Base-by-base conservation (phyloP, 2,113 vertebrate species). In the Elanoides forficatus region DNA sequence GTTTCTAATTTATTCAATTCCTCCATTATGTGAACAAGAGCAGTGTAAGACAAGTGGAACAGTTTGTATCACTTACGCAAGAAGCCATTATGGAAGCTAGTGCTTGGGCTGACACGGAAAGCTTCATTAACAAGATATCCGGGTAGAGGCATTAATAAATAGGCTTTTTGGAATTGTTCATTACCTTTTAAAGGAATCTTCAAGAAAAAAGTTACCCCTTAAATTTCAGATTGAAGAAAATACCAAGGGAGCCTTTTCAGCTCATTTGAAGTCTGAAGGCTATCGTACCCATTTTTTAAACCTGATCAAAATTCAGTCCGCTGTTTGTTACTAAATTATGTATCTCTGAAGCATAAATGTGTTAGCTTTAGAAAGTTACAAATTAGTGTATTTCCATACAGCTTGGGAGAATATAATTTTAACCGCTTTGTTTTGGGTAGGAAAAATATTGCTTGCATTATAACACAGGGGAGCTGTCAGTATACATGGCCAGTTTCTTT, bases 261-360 rank as follows among this genome's bases (percentile, higher is more conserved):
- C 97, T 98, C 97, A 98, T 98, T 97, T 97, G 96, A 97, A 98
- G 96, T 98, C 98, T 96, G 94, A 97, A 98, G 85, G 93, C 95
- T 97, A 97, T 94, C 97, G 97, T 96, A 97, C 75, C 96, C 80
- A 86, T 97, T 97, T 98, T 97, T 97, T 65, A 98, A 98, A 96
- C 74, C 97, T 98, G 97, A 98, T 98, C 97, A 98, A 98, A 98
- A 98, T 98, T 98, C 98, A 98, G 93, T 76, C 88, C 96, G 93
- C 86, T 98, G 96, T 98, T 98, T 98, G 97, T 98, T 98, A 91
- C 97, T 98, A 98, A 98, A 98, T 98, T 98, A 98, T 98, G 98
- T 98, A 98, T 98, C 98, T 98, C 97, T 96, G 96, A 98, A 98
- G 98, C 97, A 98, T 98, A 98, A 98, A 98, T 92, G 96, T 98